Base-by-base conservation (phyloP, 2,797 vertebrate genomes). In the Manis crassicaudata region DNA sequence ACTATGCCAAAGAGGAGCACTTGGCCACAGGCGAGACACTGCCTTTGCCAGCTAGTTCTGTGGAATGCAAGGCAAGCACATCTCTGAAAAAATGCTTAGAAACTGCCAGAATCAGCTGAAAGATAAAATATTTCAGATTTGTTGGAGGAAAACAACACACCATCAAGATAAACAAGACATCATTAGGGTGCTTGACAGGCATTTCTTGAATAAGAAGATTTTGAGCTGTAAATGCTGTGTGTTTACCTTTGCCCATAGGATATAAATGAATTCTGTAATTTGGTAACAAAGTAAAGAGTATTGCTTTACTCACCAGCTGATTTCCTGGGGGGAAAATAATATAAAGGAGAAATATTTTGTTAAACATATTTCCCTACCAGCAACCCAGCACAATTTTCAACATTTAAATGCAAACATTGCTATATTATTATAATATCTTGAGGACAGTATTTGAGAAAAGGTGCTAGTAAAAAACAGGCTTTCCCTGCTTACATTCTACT, bases 301-400 rank as follows among this genome's bases (percentile, higher is more conserved):
- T 80, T 94, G 23, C 25, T 96, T 83, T 95, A 72, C 21, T 81
- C 2, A 23, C 50, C n/a, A 81, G 75, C 54, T 97, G 35, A 13
- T 76, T 95, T 90, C 46, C 84, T 90, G 17, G 56, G 70, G 50
- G 25, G 16, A 76, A 43, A 65, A 52, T 50, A 84, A 72, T 40
- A 94, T 58, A 84, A 97, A 91, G 60, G 1, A 25, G 21, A 63
- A 89, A 91, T 72, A 76, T 67, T 96, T 90, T 86, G 29, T 62
- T 93, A 87, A 90, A 75, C 40, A 50, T 80, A 88, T 80, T 96
- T 65, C 56, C 95, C 90, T 88, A 73, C 58, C 79, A 95, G 20
- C 27, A 88, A 32, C 17, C 1, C 13, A 94, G 37, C 11, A 92
- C 13, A 72, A 77, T 86, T 84, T 94, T 96, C 63, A 88, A 67